Evolutionary conservation across 2,113 vertebrate genomes (phyloP), one percentile per base, ranked within the genome.

Genomic region (Suncus etruscus): DNA sequence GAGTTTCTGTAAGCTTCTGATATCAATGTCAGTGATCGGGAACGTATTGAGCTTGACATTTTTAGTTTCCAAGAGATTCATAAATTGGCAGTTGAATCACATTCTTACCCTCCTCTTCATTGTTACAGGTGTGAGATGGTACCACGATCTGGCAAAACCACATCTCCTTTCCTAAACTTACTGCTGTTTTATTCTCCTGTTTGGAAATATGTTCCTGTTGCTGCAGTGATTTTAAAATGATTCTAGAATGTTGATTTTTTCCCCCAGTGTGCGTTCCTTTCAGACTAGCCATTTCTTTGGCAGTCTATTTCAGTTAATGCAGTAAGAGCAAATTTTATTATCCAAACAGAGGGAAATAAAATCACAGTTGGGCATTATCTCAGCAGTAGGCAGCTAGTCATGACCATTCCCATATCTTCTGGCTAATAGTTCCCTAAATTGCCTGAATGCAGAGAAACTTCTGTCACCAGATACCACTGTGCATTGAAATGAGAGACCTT

Each of bases 271-370:
- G 22, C 82, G 86, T 95, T 90, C 89, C 95, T 96, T 39, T 91
- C 75, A 96, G 87, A 48, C 77, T 84, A 89, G 91, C 89, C 92
- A 58, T 96, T 96, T 97, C 82, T 95, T 95, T 90, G 78, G 51
- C 80, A 93, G 72, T 83, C 91, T 92, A 83, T 94, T 88, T 93
- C 93, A 91, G 92, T 91, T 94, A 96, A 91, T 93, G 85, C 45
- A 66, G 80, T 75, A 92, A 95, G 22, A 96, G 78, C 54, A 0
- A 74, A 87, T 75, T 72, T 73, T 93, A 92, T 96, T 96, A 94
- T 92, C 96, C 83, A 88, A 92, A 95, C 84, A 97, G 85, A 94
- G 75, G 68, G 90, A 94, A 95, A 92, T 89, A 91, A 95, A 97
- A 90, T 93, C 95, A 94, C 92, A 95, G 89, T 80, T 93, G 94